Evolutionary conservation across 2,888 invertebrate genomes (phyloP).

Genomic region (Macrophya alboannulata): DNA sequence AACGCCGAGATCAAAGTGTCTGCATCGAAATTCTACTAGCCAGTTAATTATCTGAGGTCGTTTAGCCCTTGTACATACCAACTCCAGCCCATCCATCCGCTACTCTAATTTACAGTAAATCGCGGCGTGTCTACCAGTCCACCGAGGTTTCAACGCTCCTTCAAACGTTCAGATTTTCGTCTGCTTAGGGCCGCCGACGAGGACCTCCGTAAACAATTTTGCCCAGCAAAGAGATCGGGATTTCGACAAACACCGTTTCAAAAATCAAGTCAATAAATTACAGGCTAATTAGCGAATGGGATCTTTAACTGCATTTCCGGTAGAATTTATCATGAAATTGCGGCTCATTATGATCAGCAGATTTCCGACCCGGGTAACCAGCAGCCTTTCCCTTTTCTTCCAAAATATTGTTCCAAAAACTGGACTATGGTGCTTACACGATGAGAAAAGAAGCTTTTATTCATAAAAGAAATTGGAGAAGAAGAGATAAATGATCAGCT

Average conservation of each 20-base stretch:
- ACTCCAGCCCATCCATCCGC: conserved; percentile 28
- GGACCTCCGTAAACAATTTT: background rate
- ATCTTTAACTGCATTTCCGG: too few relatives aligned
- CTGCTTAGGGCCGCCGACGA: background rate
- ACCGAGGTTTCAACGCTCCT: background rate
- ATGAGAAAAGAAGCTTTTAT: background rate
- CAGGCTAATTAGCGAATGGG: background rate
- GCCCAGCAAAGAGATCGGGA: background rate
- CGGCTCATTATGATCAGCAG: too few relatives aligned
- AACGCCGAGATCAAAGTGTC: conserved; percentile 21
- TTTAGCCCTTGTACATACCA: background rate
- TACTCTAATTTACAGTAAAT: background rate
- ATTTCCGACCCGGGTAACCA: too few relatives aligned
- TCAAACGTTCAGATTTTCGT: conserved; percentile 10
- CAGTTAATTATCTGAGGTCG: conserved; percentile 42
- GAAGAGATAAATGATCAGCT: conserved; percentile 12
- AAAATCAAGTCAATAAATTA: background rate
- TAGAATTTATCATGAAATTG: too few relatives aligned
- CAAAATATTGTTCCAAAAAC: background rate
- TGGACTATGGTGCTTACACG: background rate
- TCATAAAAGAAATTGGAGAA: background rate
- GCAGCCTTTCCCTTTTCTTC: background rate
- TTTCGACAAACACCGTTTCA: background rate
- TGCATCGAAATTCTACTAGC: background rate
- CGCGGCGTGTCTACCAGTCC: background rate